Conservation (phyloP, 2,888 invertebrate genomes). For the Lasioglossum calceatum region DNA sequence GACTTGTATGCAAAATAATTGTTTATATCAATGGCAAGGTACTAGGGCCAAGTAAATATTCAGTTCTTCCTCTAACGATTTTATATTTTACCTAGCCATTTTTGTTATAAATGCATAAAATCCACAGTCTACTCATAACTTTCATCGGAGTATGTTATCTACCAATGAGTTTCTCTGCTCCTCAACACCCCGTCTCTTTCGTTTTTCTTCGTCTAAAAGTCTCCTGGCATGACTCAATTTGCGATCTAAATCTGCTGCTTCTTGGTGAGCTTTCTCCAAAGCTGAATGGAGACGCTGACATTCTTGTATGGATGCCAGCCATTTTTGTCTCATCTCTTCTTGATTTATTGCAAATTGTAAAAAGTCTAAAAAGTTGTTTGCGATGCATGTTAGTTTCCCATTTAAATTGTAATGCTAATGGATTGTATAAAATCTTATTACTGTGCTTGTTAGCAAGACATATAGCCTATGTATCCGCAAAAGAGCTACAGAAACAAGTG, state of each 20-base stretch:
- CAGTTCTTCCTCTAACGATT: too few species aligned
- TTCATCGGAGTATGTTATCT: constrained; percentile 55
- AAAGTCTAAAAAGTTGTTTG: constrained; percentile 87
- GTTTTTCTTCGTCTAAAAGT: constrained; percentile 92
- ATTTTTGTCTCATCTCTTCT: constrained; percentile 89
- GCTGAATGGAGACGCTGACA: constrained; percentile 90
- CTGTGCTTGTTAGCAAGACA: not conserved
- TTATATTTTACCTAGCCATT: not conserved
- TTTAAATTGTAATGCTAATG: not conserved
- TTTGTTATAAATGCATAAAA: not conserved
- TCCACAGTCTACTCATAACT: not conserved
- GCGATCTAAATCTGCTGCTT: constrained; percentile 91
- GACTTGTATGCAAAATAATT: not conserved
- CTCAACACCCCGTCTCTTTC: constrained; percentile 88
- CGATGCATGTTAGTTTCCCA: not conserved
- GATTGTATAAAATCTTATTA: not conserved
- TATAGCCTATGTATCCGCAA: not conserved
- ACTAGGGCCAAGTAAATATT: not conserved
- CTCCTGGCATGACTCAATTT: constrained; percentile 93
- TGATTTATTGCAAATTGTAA: constrained; percentile 90
- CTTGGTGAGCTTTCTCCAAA: constrained; percentile 89
- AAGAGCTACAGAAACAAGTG: not conserved
- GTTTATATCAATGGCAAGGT: not conserved
- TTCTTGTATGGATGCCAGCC: constrained; percentile 89
- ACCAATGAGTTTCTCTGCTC: constrained; percentile 91